Percentiles rank a stretch among this genome's conserved stretches.
Evolutionary conservation across 2,797 vertebrate genomes (phyloP).

Genomic region (Valencia hispanica): DNA sequence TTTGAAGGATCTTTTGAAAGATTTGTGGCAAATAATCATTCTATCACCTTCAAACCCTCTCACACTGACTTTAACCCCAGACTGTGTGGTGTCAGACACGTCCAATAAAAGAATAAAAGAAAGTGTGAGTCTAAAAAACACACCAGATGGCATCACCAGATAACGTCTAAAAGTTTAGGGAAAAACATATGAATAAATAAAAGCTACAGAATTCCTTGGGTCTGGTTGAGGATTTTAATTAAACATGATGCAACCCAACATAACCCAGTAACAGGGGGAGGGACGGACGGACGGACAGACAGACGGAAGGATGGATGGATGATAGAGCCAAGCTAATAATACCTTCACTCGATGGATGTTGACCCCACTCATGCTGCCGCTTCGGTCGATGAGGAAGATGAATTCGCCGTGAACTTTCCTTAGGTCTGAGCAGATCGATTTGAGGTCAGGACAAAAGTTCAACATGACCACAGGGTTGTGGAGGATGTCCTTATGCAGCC

Average conservation of each 20-base stretch:
- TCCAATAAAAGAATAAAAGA: conserved; percentile 53
- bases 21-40: conserved; percentile 24
- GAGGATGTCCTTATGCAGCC: conserved; percentile 94
- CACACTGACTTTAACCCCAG: conserved; percentile 26
- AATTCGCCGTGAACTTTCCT: conserved; percentile 90
- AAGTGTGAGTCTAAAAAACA: conserved; percentile 55
- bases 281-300: too few species aligned
- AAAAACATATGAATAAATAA: neutral
- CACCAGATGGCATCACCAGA: conserved; percentile 24
- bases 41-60: neutral
- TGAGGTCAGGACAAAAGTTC: conserved; percentile 93
- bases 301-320: neutral
- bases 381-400: conserved; percentile 93
- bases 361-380: conserved; percentile 88
- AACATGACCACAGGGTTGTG: conserved; percentile 95
- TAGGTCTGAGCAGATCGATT: conserved; percentile 83
- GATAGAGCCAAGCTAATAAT: conserved; percentile 28
- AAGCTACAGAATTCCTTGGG: neutral
- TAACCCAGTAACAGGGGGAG: neutral
- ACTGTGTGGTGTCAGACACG: conserved; percentile 19
- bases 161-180: conserved; percentile 1
- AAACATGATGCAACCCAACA: neutral
- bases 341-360: conserved; percentile 90
- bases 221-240: conserved; percentile 2
- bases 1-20: conserved; percentile 17